Base-by-base conservation (phyloP, 2,113 vertebrate genomes). In the Columba livia region DNA sequence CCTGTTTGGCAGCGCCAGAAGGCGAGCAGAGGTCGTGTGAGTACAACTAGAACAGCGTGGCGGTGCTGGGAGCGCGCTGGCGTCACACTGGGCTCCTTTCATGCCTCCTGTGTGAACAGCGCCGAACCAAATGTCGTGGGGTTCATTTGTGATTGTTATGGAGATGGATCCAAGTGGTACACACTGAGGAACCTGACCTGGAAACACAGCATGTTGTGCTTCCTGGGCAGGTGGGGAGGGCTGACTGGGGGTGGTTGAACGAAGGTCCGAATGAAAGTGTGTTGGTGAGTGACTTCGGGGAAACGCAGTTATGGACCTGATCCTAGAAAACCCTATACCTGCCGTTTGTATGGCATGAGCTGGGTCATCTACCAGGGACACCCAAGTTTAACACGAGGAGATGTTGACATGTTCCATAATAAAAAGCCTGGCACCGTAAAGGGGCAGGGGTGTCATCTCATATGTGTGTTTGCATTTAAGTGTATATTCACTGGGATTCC, bases 1-100 rank as follows among this genome's bases (percentile, higher is more conserved):
- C 62, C 75, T 11, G 0, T 51, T 85, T 88, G 91, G 82, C 82
- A 93, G 82, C 31, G 92, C 61, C 65, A 81, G 67, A 92, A 88
- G 53, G 58, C 79, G 31, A 64, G 79, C 65, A 17, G 83, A 90
- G 94, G 92, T 96, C 94, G 29, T 69, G 44, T 8, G 40, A 93
- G 92, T 62, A 79, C 94, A 84, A 69, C 79, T 72, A 69, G 92
- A 58, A 13, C 3, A 91, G 64, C 7, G 0, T 0, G 8, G 44
- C 57, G 10, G 44, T 10, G 48, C 61, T 1, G 25, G 53, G 88
- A 56, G 32, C 2, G 7, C 87, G 28, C 24, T 32, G 16, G 11
- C 6, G 3, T 60, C 67, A 42, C 73, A 74, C 42, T 56, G 58
- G 29, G 29, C 47, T 82, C 34, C 75, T 96, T 97, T 93, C 70